phyloP scores from a whole-genome alignment of 2,888 invertebrate genomes.

The Callyntrura sp. region DNA sequence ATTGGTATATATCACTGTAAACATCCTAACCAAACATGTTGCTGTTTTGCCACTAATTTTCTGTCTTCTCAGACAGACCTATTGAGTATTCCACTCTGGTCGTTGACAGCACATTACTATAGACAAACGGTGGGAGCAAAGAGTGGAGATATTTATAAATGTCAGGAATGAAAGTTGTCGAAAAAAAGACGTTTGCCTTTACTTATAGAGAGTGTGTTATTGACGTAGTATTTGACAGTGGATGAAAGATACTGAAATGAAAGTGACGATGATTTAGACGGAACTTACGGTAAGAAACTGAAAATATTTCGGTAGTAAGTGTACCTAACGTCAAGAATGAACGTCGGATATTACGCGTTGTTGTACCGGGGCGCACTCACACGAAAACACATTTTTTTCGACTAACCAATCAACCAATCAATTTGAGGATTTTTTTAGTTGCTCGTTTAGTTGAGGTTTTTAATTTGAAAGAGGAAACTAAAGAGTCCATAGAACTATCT shows the following conservation, averaged over 20 bases:
- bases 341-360: conserved; percentile 2
- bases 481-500: conserved; percentile 64
- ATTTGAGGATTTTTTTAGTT: conserved; percentile 28
- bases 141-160: conserved; percentile 27
- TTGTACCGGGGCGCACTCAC: neutral
- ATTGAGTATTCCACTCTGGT: conserved; percentile 2
- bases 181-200: conserved; percentile 15
- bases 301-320: neutral
- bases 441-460: too few species aligned
- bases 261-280: neutral
- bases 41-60: conserved; percentile 22
- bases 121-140: neutral
- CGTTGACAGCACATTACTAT: conserved; percentile 10
- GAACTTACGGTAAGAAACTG: neutral
- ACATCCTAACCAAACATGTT: neutral
- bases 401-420: conserved; percentile 16
- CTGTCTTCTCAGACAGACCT: neutral
- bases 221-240: conserved; percentile 34
- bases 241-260: conserved; percentile 10
- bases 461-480: conserved; percentile 37
- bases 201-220: conserved; percentile 42
- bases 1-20: neutral
- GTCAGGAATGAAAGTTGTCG: conserved; percentile 49
- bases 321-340: neutral
- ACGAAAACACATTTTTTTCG: neutral